Evolutionary conservation across 2,797 vertebrate species (phyloP), one percentile per base, ranked within the genome.

Genomic region (Silurus aristotelis): DNA sequence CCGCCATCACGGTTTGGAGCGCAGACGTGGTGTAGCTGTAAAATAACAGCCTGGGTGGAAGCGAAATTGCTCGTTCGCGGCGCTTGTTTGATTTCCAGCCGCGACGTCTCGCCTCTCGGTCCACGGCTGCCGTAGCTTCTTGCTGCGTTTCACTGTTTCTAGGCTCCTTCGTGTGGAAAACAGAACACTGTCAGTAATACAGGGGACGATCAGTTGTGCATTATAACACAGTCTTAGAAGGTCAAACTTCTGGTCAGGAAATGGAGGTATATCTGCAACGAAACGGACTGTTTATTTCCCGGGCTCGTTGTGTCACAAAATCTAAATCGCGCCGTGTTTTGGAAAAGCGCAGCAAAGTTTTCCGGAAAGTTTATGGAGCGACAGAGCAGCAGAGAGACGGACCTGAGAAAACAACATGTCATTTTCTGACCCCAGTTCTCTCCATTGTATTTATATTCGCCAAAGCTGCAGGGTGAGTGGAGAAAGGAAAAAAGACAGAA

Each of bases 201-300:
- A 58, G 22, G 1, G 55, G 58, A 31, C 5, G 52, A 56, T 66
- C 19, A 66, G 61, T 52, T 80, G 78, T 80, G 78, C 78, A 66
- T 70, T 48, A 61, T 72, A 71, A 82, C 81, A 82, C 66, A 82
- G 66, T 82, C 81, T 60, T 71, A 82, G 81, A 71, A 82, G 80
- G 56, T 86, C 64, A 55, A 52, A 71, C 77, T 61, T 55, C 66
- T 72, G 66, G 27, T 64, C 48, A 22, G 63, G 73, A 77, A 82
- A 52, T 38, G 56, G 81, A 84, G 86, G 86, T 87, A 84, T 87
- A 84, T 87, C 22, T 31, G 67, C 22, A 19, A 48, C 17, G n/a
- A 58, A 52, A 84, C 22, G 77, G 76, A 66, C 31, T 19, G 17
- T 73, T 64, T 77, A 13, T 77, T 80, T 25, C 78, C 78, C 6